phyloP scores from a whole-genome alignment of 2,888 invertebrate species.

The Aricia artaxerxes region DNA sequence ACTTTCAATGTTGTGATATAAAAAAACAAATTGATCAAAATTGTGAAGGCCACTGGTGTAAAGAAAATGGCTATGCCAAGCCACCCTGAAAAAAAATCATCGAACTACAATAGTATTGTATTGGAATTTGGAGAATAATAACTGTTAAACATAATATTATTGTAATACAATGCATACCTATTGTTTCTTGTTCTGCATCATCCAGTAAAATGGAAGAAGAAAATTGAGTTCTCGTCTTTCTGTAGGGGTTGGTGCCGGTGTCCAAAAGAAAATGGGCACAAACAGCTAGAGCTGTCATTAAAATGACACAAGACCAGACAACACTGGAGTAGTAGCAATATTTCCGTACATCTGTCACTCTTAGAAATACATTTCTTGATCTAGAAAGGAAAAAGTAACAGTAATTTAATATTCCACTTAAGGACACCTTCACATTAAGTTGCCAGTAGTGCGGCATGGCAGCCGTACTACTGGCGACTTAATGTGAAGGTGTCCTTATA shows the following conservation, averaged over 20 bases:
- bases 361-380: conserved; percentile 90
- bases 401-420: not conserved
- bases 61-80: conserved; percentile 91
- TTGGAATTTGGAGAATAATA: not conserved
- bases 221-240: conserved; percentile 65
- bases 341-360: conserved; percentile 91
- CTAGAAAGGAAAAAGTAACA: conserved; percentile 62
- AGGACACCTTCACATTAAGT: too few species aligned
- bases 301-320: conserved; percentile 87
- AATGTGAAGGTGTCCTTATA: too few species aligned
- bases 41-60: conserved; percentile 89
- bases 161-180: conserved; percentile 70
- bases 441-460: too few species aligned
- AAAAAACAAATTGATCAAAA: conserved; percentile 89
- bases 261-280: conserved; percentile 91
- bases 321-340: conserved; percentile 93
- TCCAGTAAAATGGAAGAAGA: conserved; percentile 72
- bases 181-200: conserved; percentile 85
- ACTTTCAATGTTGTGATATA: conserved; percentile 89
- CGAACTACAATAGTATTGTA: not conserved
- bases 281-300: conserved; percentile 87
- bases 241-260: conserved; percentile 78
- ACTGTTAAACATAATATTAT: not conserved
- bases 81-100: conserved; percentile 81
- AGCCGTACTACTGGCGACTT: too few species aligned